Evolutionary conservation across 2,888 invertebrate genomes (phyloP).

Genomic region (Gymnocheta viridis): DNA sequence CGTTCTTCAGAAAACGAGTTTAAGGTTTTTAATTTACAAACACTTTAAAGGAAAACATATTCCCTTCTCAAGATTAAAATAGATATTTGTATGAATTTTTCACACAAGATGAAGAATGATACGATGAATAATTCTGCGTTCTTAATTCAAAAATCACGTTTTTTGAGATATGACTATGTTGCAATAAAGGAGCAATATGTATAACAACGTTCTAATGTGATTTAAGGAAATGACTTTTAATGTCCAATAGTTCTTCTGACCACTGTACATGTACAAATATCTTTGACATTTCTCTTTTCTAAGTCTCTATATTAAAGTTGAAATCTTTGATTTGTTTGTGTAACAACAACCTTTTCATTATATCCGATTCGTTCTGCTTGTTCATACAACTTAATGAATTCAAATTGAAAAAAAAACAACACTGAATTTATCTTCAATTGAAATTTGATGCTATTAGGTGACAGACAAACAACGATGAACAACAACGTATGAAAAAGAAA

Average conservation of each 20-base stretch:
- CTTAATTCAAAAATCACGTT: too few species aligned
- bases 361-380: slow-evolving; percentile 60
- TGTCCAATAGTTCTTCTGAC: neutral
- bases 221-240: too few species aligned
- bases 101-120: too few species aligned
- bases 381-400: slow-evolving; percentile 40
- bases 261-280: neutral
- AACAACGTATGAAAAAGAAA: slow-evolving; percentile 15
- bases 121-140: too few species aligned
- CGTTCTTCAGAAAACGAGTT: too few species aligned
- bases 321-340: slow-evolving; percentile 70
- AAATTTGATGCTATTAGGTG: slow-evolving; percentile 79
- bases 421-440: slow-evolving; percentile 77
- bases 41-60: too few species aligned
- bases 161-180: too few species aligned
- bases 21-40: too few species aligned
- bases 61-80: too few species aligned
- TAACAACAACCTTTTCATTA: slow-evolving; percentile 66
- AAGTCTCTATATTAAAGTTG: slow-evolving; percentile 36
- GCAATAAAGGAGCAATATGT: too few species aligned
- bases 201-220: too few species aligned
- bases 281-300: slow-evolving; percentile 36
- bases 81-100: too few species aligned
- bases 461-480: slow-evolving; percentile 67
- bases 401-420: slow-evolving; percentile 46